A percentile compares a stretch with the other conserved stretches of the same genome.
Evolutionary conservation across 2,113 vertebrate species (phyloP).

Genomic region (Macheiramphus alcinus): DNA sequence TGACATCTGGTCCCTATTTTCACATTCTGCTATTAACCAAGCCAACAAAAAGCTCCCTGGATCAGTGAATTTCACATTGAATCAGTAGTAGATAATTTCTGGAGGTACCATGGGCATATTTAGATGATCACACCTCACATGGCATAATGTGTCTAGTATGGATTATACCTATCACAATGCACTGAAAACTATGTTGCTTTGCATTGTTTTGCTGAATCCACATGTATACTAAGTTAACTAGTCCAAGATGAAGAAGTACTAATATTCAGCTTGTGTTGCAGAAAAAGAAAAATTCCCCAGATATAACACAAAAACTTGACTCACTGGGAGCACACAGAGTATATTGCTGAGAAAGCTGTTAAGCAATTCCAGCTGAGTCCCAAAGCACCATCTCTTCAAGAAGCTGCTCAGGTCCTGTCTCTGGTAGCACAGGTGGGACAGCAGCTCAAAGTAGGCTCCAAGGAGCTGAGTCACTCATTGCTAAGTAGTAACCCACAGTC

Average conservation of each 20-base stretch:
- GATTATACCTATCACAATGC: background rate
- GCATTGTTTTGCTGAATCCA: background rate
- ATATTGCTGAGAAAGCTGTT: background rate
- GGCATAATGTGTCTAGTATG: background rate
- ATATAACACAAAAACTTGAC: background rate
- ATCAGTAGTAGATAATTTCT: background rate
- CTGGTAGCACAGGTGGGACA: background rate
- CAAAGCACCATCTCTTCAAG: rapidly evolving
- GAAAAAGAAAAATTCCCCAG: background rate
- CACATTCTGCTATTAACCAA: background rate
- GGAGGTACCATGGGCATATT: background rate
- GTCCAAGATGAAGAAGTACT: background rate
- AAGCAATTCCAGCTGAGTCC: background rate
- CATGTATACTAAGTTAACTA: background rate
- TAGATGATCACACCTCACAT: background rate
- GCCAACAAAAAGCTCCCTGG: background rate
- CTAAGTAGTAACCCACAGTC: background rate
- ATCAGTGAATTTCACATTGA: background rate
- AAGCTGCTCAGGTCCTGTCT: background rate
- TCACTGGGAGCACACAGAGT: background rate
- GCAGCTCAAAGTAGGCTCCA: background rate
- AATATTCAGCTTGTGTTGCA: background rate
- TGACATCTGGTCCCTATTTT: background rate
- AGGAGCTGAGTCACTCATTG: background rate
- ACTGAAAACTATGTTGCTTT: background rate